Evolutionary conservation across 1,140 invertebrate species (phyloP).

Genomic region (Pogonomyrmex barbatus): DNA sequence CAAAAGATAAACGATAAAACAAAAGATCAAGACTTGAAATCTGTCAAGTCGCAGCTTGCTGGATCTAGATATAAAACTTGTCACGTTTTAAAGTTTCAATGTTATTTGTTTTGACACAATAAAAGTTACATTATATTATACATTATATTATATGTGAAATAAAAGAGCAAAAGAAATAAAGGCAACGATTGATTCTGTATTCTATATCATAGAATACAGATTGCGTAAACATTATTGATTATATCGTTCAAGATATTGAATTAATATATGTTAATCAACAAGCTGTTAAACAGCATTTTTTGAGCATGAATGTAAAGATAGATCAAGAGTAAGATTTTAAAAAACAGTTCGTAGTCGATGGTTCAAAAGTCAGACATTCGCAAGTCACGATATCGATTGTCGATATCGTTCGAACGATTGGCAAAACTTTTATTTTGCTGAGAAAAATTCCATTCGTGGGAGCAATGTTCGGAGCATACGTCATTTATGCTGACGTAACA

Average conservation of each 20-base stretch:
- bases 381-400: background rate
- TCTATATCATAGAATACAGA: background rate
- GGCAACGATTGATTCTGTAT: background rate
- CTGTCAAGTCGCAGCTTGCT: background rate
- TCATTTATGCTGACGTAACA: slow-evolving; percentile 3
- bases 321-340: background rate
- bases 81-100: background rate
- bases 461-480: slow-evolving; percentile 22
- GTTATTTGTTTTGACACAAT: background rate
- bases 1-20: too few relatives aligned
- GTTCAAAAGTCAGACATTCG: background rate
- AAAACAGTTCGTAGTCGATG: background rate
- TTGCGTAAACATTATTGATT: background rate
- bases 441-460: slow-evolving; percentile 13
- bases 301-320: background rate
- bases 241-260: background rate
- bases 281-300: background rate
- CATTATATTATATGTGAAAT: background rate
- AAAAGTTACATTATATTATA: background rate
- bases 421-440: background rate
- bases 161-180: background rate
- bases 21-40: background rate
- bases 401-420: background rate
- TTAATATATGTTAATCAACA: slow-evolving; percentile 5
- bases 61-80: background rate